These are phyloP conservation scores for Neolamprologus sp. DNA, from an alignment of 2,113 vertebrate species.

Conservation along the genomic window DNA sequence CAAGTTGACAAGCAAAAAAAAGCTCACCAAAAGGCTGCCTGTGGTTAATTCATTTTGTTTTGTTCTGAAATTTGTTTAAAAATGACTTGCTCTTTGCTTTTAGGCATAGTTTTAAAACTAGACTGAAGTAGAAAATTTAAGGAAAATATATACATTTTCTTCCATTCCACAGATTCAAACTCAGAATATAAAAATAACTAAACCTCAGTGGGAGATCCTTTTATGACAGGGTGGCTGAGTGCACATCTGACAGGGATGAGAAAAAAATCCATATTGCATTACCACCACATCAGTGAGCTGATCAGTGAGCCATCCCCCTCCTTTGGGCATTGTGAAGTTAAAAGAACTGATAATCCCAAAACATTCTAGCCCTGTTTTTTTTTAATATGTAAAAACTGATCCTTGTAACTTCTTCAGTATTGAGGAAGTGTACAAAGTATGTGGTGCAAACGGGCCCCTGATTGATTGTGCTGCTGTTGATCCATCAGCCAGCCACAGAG, in stretches of 20 bases:
- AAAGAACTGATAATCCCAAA: not conserved
- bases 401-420: not conserved
- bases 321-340: not conserved
- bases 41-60: not conserved
- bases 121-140: not conserved
- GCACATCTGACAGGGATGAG: constrained; percentile 5
- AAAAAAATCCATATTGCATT: constrained; percentile 47
- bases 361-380: not conserved
- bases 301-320: not conserved
- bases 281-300: constrained; percentile 25
- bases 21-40: not conserved
- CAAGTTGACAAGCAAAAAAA: not conserved
- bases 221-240: not conserved
- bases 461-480: not conserved
- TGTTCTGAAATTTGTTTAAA: not conserved
- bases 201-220: not conserved
- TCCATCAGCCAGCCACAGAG: not conserved
- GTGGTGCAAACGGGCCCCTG: not conserved
- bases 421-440: not conserved
- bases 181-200: not conserved
- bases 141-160: not conserved
- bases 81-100: not conserved
- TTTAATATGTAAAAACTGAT: not conserved
- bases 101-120: not conserved
- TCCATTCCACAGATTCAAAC: not conserved